A percentile compares a stretch with the other conserved stretches of the same genome.
Conservation (phyloP, 1,140 invertebrate species). For the Eubasilissa regina region DNA sequence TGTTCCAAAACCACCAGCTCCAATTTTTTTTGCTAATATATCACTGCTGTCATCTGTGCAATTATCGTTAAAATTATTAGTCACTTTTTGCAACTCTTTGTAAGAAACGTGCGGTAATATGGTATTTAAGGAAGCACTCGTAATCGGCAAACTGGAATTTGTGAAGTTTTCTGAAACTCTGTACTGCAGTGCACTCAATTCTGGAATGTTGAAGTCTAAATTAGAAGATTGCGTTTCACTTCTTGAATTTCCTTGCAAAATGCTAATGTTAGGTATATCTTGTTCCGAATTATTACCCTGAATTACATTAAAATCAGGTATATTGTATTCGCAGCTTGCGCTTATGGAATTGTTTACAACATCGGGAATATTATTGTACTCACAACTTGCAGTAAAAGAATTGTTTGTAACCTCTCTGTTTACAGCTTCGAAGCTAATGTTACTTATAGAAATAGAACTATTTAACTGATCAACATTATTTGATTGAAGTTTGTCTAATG, state of each 20-base stretch:
- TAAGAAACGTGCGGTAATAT: slow-evolving; percentile 67
- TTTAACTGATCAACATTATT: background rate
- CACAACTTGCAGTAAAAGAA: slow-evolving; percentile 6
- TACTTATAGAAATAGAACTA: background rate
- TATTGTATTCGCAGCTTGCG: slow-evolving; percentile 10
- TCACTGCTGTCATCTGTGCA: slow-evolving; percentile 45
- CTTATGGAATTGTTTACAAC: background rate
- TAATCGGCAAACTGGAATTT: slow-evolving; percentile 59
- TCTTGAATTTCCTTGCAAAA: slow-evolving; percentile 23
- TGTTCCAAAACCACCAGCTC: slow-evolving; percentile 80
- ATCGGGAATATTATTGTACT: background rate
- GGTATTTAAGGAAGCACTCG: slow-evolving; percentile 63
- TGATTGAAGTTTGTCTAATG: slow-evolving; percentile 3
- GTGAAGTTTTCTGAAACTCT: slow-evolving; percentile 8
- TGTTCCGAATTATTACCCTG: slow-evolving; percentile 39
- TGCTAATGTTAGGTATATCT: slow-evolving; percentile 23
- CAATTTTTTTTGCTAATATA: slow-evolving; percentile 71
- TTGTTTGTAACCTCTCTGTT: slow-evolving; percentile 26
- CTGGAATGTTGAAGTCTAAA: slow-evolving; percentile 46
- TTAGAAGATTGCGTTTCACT: slow-evolving; percentile 2
- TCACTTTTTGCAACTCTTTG: slow-evolving; percentile 64
- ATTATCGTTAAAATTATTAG: slow-evolving; percentile 64
- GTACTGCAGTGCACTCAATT: slow-evolving; percentile 45
- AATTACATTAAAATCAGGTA: slow-evolving; percentile 45
- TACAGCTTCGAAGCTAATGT: slow-evolving; percentile 19